These are phyloP conservation scores for Pterocles gutturalis DNA, from an alignment of 2,113 vertebrate genomes.

Conservation along the genomic window DNA sequence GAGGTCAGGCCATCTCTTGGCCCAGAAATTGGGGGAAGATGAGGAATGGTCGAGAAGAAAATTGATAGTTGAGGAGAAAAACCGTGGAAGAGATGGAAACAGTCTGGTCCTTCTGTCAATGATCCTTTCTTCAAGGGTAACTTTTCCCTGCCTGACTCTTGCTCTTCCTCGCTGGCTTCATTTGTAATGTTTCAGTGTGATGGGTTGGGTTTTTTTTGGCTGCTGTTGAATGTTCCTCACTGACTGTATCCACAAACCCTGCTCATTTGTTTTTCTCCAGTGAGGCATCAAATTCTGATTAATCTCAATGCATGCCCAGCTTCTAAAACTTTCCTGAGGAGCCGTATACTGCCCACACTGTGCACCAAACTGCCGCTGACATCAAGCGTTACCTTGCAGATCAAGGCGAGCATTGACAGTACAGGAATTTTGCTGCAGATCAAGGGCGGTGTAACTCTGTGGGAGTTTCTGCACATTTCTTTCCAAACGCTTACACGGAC, in stretches of 20 bases:
- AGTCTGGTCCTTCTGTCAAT: not conserved
- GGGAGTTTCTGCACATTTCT: not conserved
- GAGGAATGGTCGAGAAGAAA: not conserved
- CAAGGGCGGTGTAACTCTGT: not conserved
- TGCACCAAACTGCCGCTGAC: not conserved
- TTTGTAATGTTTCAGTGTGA: not conserved
- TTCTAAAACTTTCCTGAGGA: not conserved
- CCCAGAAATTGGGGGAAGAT: not conserved
- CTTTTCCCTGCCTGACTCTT: not conserved
- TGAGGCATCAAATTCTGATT: not conserved
- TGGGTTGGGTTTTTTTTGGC: not conserved
- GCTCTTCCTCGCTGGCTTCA: not conserved
- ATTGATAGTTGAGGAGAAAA: not conserved
- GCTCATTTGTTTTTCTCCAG: slow-evolving; percentile 7
- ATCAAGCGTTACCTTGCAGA: not conserved
- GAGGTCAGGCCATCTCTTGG: not conserved
- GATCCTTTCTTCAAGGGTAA: not conserved
- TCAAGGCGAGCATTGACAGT: not conserved
- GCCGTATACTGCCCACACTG: not conserved
- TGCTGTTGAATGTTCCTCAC: not conserved
- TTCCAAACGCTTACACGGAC: not conserved
- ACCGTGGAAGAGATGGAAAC: not conserved
- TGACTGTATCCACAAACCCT: not conserved
- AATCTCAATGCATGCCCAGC: not conserved
- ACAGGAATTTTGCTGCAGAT: not conserved